Conservation (phyloP, 2,888 invertebrate species). For the Stratiomys singularior region DNA sequence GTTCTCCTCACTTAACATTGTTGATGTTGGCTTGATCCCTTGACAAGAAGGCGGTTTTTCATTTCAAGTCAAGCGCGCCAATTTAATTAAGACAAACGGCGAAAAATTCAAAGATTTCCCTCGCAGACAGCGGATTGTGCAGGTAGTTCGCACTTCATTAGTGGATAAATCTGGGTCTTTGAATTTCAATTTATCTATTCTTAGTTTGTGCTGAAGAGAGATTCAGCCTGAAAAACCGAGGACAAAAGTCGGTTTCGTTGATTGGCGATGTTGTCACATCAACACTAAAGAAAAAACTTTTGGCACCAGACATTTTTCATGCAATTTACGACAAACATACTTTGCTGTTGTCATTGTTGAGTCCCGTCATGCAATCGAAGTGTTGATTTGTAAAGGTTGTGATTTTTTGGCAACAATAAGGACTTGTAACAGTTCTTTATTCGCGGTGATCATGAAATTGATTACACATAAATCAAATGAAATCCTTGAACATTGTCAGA, state of each 20-base stretch:
- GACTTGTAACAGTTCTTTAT: too few species aligned
- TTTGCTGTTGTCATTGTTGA: conserved; percentile 14
- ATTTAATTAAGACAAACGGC: conserved; percentile 39
- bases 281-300: conserved; percentile 8
- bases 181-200: conserved; percentile 36
- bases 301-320: neutral
- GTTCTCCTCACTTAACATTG: neutral
- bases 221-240: neutral
- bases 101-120: neutral
- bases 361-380: conserved; percentile 13
- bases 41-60: conserved; percentile 18
- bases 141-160: conserved; percentile 44
- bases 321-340: conserved; percentile 12
- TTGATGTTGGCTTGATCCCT: neutral
- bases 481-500: too few species aligned
- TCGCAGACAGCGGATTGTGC: neutral
- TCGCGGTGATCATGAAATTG: too few species aligned
- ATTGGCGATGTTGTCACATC: conserved; percentile 44
- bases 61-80: conserved; percentile 27
- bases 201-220: neutral
- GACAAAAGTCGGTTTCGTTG: conserved; percentile 14
- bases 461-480: too few species aligned
- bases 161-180: conserved; percentile 30
- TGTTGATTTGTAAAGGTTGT: neutral
- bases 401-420: conserved; percentile 8